Evolutionary conservation across 2,888 invertebrate genomes (phyloP), one percentile per base, ranked within the genome.

Genomic region (Calliphora vomitoria): DNA sequence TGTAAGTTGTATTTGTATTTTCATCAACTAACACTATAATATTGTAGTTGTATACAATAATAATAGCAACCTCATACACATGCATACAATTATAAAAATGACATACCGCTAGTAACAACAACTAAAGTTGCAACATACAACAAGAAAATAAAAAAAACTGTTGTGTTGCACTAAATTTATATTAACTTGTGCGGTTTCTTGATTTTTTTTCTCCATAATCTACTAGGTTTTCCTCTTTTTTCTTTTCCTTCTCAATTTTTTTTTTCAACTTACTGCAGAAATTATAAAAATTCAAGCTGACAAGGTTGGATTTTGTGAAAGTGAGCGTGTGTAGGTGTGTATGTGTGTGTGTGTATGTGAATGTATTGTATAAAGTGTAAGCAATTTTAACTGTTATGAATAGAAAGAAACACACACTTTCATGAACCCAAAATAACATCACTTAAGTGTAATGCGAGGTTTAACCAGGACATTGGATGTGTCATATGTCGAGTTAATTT

Each of bases 121-220:
- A 60, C 60, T 31, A 25, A 41, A 72, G 25, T 31, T 64, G 20
- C 60, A 78, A 68, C 41, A 66, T 53, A 38, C 44, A 41, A 50
- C 20, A 41, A 18, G 18, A 38, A 47, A 38, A 31, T 15, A 4
- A 44, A 47, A 64, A 66, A 44, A 47, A 50, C 31, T 71, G 50
- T 55, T 84, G 69, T 86, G 60, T 74, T 84, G 78, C 58, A 72
- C 64, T 81, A 81, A 84, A 84, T 78, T 84, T 68, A 68, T 62
- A 84, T 84, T 81, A 84, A 84, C 83, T 84, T 64, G 47, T 55
- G 72, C 68, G 76, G 84, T 78, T 81, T 60, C 47, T 84, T 84
- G 35, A 11, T n/a, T 38, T 55, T 18, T 41, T 35, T 69, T 71
- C 15, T 18, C 18, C 25, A 66, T 55, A 60, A 58, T 79, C 66